A percentile compares a stretch with the other conserved stretches of the same genome.
These are phyloP conservation scores for Bolborhynchus lineola DNA, from an alignment of 2,113 vertebrate species.

Conservation along the genomic window DNA sequence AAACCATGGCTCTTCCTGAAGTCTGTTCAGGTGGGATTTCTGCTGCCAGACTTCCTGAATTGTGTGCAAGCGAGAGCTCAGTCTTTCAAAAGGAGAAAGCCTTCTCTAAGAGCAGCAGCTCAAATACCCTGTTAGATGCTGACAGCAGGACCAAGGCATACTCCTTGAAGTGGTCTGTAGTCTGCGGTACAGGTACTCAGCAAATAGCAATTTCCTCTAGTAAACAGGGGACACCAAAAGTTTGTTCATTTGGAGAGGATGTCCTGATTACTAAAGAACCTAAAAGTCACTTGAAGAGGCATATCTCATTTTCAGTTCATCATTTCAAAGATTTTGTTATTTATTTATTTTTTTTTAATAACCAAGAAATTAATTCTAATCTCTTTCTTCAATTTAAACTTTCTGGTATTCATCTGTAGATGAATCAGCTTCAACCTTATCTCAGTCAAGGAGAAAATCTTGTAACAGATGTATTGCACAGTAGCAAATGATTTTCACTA, in stretches of 20 bases:
- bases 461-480: not conserved
- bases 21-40: not conserved
- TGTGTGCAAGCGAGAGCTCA: not conserved
- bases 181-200: not conserved
- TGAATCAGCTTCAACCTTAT: slow-evolving; percentile 10
- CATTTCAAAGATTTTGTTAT: not conserved
- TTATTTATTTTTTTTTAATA: not conserved
- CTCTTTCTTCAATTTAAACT: not conserved
- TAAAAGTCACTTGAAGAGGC: not conserved
- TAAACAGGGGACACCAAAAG: not conserved
- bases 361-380: not conserved
- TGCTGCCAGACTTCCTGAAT: accelerated
- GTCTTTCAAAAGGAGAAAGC: not conserved
- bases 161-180: not conserved
- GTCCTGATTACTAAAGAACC: not conserved
- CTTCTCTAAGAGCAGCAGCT: not conserved
- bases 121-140: not conserved
- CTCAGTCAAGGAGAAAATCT: not conserved
- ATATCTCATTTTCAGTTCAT: not conserved
- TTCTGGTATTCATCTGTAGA: not conserved
- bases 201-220: not conserved
- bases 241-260: not conserved
- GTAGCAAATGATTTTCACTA: not conserved
- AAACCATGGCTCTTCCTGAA: accelerated
- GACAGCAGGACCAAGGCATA: not conserved